Evolutionary conservation across 2,113 vertebrate genomes (phyloP).

Genomic region (Nannobrachium achirus): DNA sequence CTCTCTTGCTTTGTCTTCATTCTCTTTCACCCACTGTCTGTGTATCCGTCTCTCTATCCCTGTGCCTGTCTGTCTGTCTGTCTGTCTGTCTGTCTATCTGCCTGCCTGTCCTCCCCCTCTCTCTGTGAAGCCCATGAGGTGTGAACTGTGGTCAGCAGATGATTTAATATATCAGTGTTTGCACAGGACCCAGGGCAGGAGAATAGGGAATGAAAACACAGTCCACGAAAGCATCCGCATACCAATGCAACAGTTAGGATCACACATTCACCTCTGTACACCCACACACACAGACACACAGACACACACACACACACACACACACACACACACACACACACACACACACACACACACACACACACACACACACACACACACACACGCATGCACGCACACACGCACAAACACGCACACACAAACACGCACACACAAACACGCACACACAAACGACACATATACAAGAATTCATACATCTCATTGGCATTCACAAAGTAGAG

Average conservation of each 20-base stretch:
- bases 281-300: not conserved
- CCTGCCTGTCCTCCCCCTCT: slow-evolving; percentile 6
- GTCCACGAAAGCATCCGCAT: slow-evolving; percentile 41
- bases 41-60: not conserved
- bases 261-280: slow-evolving; percentile 9
- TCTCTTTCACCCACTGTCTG: not conserved
- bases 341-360: not conserved
- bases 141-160: slow-evolving; percentile 46
- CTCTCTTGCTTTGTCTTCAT: not conserved
- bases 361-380: not conserved
- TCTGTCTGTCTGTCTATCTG: slow-evolving; percentile 38
- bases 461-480: slow-evolving; percentile 1
- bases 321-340: not conserved
- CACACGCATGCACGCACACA: slow-evolving; percentile 15
- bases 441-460: slow-evolving; percentile 11
- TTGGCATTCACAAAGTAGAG: slow-evolving; percentile 17
- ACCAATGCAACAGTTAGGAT: slow-evolving; percentile 35
- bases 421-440: slow-evolving; percentile 7
- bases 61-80: slow-evolving; percentile 2
- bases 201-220: slow-evolving; percentile 55
- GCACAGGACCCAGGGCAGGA: slow-evolving; percentile 61
- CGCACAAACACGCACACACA: slow-evolving; percentile 14
- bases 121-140: slow-evolving; percentile 38
- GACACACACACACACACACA: not conserved
- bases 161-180: slow-evolving; percentile 72